These are phyloP conservation scores for Dynastes maya DNA, from an alignment of 2,888 invertebrate genomes.

Conservation along the genomic window DNA sequence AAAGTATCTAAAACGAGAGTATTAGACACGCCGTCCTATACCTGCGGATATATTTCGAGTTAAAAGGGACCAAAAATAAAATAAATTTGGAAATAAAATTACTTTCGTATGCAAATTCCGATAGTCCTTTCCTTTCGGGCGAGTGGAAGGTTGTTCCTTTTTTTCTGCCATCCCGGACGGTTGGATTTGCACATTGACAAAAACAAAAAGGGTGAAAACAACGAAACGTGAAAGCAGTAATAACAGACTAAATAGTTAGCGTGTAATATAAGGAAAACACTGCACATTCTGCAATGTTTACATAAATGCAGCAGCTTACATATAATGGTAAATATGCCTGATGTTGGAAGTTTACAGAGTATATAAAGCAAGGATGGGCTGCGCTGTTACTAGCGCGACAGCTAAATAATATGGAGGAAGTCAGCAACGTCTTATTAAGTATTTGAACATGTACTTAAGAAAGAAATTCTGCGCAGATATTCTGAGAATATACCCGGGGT, in stretches of 20 bases:
- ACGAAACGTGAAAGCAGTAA: background rate
- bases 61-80: slow-evolving; percentile 28
- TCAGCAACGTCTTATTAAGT: background rate
- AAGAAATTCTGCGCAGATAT: background rate
- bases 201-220: background rate
- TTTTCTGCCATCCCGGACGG: background rate
- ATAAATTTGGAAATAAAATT: slow-evolving; percentile 36
- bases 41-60: background rate
- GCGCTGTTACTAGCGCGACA: background rate
- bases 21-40: background rate
- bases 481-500: too few relatives aligned
- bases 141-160: background rate
- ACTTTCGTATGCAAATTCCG: slow-evolving; percentile 23
- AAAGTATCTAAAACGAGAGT: slow-evolving; percentile 22
- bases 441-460: background rate
- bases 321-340: slow-evolving; percentile 3
- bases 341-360: background rate
- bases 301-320: slow-evolving; percentile 7
- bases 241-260: background rate
- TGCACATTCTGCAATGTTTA: background rate
- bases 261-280: background rate
- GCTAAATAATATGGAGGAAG: background rate
- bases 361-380: background rate
- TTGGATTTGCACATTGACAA: background rate
- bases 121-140: background rate